A percentile compares a stretch with the other conserved stretches of the same genome.
Conservation (phyloP, 2,113 vertebrate species). For the Vidua macroura region DNA sequence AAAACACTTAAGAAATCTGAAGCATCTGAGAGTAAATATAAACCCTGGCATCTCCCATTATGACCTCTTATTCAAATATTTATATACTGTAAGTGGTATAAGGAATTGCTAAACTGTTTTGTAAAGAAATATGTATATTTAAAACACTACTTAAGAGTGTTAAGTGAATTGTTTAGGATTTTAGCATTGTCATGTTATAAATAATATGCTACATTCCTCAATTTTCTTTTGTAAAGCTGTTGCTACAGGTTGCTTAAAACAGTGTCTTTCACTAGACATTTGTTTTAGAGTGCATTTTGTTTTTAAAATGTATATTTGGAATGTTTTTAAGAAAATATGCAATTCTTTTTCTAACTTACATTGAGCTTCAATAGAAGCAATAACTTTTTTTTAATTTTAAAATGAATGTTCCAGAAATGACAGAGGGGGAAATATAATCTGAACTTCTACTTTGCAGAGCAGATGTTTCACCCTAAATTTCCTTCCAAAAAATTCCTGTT, state of each 20-base stretch:
- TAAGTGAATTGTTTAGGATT: constrained; percentile 44
- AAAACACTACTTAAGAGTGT: constrained; percentile 38
- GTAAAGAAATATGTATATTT: constrained; percentile 59
- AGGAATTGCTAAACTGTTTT: constrained; percentile 59
- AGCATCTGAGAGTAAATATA: constrained; percentile 49
- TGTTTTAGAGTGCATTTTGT: constrained; percentile 40
- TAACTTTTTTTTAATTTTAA: constrained; percentile 48
- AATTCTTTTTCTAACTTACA: constrained; percentile 62
- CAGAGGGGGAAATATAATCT: background rate
- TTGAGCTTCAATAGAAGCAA: constrained; percentile 54
- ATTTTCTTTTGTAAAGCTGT: constrained; percentile 40
- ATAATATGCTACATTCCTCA: constrained; percentile 42
- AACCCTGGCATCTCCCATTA: constrained; percentile 44
- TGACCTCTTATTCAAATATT: constrained; percentile 54
- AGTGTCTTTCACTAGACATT: constrained; percentile 37
- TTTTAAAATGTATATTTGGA: constrained; percentile 56
- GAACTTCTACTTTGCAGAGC: constrained; percentile 25
- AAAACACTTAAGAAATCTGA: constrained; percentile 33
- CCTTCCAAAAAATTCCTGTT: background rate
- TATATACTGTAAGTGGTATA: constrained; percentile 44
- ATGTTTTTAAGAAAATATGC: constrained; percentile 64
- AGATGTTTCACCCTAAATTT: constrained; percentile 26
- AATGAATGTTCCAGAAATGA: constrained; percentile 47
- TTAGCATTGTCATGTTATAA: constrained; percentile 46
- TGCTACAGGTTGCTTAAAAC: constrained; percentile 40